Conservation (phyloP, 2,888 invertebrate genomes). For the Chromoteleia sp. region DNA sequence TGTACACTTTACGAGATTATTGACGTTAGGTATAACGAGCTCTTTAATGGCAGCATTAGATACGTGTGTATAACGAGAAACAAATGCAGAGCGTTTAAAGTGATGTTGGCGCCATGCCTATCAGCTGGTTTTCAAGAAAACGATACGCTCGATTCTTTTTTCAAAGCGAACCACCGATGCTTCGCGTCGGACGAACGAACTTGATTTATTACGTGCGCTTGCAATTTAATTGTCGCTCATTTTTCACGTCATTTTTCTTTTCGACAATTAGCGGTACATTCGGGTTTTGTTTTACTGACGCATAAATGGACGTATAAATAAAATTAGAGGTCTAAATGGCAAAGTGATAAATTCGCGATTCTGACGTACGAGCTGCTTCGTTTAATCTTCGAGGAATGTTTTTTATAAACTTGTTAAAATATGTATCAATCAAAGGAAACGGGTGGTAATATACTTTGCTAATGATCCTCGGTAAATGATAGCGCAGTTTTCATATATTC, state of each 20-base stretch:
- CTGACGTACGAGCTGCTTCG: conserved; percentile 11
- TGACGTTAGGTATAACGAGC: conserved; percentile 47
- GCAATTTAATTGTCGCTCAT: conserved; percentile 52
- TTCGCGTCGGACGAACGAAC: conserved; percentile 23
- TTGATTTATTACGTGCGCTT: conserved; percentile 53
- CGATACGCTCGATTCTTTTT: conserved; percentile 53
- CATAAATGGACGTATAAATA: conserved; percentile 44
- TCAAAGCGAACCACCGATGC: conserved; percentile 18
- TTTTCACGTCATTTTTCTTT: conserved; percentile 52
- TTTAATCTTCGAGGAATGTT: conserved; percentile 9
- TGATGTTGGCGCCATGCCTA: conserved; percentile 59
- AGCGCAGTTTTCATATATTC: background rate
- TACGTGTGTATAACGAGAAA: conserved; percentile 37
- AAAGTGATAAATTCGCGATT: conserved; percentile 24
- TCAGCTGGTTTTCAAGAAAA: conserved; percentile 63
- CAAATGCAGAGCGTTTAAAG: conserved; percentile 40
- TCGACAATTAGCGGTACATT: conserved; percentile 45
- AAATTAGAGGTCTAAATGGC: conserved; percentile 37
- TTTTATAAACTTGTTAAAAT: conserved; percentile 28
- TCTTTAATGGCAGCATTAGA: conserved; percentile 43
- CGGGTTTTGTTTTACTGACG: conserved; percentile 33
- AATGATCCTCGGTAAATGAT: conserved; percentile 9
- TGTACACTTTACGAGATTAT: conserved; percentile 24
- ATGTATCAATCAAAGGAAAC: conserved; percentile 21
- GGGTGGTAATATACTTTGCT: background rate